A percentile compares a stretch with the other conserved stretches of the same genome.
Evolutionary conservation across 2,797 vertebrate species (phyloP).

Genomic region (Borostomias antarcticus): DNA sequence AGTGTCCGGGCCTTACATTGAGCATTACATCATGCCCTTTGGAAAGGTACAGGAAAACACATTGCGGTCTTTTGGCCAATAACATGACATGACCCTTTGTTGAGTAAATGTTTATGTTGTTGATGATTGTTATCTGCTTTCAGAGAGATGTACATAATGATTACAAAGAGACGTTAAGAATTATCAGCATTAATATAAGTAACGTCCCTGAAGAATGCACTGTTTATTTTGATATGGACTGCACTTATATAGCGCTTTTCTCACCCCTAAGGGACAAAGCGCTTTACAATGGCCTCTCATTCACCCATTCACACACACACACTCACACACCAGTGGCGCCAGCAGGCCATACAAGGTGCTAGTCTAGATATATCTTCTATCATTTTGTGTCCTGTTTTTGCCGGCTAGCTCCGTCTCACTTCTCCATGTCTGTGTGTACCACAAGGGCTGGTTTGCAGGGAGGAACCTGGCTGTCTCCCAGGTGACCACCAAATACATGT

Average conservation of each 20-base stretch:
- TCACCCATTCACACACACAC: too few relatives aligned
- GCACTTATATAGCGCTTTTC: too few relatives aligned
- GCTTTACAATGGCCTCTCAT: too few relatives aligned
- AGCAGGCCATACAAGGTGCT: too few relatives aligned
- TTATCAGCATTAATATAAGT: background rate
- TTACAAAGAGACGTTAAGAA: too few relatives aligned
- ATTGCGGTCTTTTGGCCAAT: background rate
- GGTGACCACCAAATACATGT: conserved; percentile 91
- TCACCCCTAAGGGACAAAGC: too few relatives aligned
- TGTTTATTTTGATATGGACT: background rate
- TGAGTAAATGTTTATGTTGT: background rate
- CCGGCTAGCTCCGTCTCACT: background rate
- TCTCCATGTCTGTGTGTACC: conserved; percentile 1
- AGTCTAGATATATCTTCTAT: too few relatives aligned
- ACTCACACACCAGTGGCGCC: too few relatives aligned
- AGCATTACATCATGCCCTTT: conserved; percentile 94
- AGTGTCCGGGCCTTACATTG: conserved; percentile 81
- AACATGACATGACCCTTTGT: background rate
- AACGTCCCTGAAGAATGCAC: background rate
- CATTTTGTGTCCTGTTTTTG: background rate
- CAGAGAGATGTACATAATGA: background rate
- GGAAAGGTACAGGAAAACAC: conserved; percentile 80
- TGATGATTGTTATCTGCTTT: background rate
- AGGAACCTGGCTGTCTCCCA: conserved; percentile 92
- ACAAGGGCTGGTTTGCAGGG: conserved; percentile 93